phyloP scores from a whole-genome alignment of 2,888 invertebrate species.

The Troides helena region DNA sequence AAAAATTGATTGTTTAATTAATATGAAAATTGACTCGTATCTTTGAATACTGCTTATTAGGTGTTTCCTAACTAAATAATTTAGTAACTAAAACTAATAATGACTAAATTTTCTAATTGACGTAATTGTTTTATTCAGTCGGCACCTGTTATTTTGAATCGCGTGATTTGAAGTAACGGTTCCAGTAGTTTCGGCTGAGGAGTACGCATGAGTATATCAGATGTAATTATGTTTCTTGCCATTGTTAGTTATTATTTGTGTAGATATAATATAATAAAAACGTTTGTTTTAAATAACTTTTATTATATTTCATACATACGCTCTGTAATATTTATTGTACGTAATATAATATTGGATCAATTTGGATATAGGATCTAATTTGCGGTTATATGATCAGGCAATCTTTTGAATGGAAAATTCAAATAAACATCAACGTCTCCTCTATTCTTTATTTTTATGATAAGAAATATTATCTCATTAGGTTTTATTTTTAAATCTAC shows the following conservation, averaged over 20 bases:
- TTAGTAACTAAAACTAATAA: neutral
- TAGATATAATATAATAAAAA: neutral
- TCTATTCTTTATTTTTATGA: too few species aligned
- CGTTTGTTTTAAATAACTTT: neutral
- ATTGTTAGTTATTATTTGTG: neutral
- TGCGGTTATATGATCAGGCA: too few species aligned
- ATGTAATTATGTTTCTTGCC: neutral
- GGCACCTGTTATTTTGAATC: constrained; percentile 15
- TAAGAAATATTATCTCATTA: too few species aligned
- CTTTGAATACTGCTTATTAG: neutral
- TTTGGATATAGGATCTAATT: too few species aligned
- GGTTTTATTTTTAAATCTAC: too few species aligned
- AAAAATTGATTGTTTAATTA: too few species aligned
- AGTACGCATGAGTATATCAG: neutral
- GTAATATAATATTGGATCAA: neutral
- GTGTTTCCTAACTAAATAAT: neutral
- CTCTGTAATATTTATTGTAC: neutral
- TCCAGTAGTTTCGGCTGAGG: constrained; percentile 3
- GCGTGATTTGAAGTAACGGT: constrained; percentile 16
- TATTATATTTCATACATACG: neutral
- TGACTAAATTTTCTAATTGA: constrained; percentile 4
- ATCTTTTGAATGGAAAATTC: too few species aligned
- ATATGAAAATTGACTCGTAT: neutral
- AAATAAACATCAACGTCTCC: too few species aligned
- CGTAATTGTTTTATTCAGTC: constrained; percentile 5